phyloP scores from a whole-genome alignment of 2,888 invertebrate species.

The Itoplectis maculator region DNA sequence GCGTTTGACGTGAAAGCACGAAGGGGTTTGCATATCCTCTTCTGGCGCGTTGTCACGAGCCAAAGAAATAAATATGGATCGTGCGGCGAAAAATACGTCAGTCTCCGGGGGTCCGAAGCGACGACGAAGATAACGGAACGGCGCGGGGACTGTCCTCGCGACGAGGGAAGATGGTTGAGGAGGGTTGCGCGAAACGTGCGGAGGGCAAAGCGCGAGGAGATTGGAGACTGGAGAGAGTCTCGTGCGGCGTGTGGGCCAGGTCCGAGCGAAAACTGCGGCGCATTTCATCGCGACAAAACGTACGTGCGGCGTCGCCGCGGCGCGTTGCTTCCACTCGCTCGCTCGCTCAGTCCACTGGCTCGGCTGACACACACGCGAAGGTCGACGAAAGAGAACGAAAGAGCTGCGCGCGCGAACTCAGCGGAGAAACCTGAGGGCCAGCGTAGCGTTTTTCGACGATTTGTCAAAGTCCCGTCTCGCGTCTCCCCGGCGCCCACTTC shows the following conservation, averaged over 20 bases:
- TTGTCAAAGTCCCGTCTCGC: constrained; percentile 80
- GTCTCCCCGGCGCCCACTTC: constrained; percentile 31
- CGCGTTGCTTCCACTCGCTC: constrained; percentile 46
- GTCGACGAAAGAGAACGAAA: constrained; percentile 16
- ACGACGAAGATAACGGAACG: constrained; percentile 50
- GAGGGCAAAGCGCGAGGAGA: constrained; percentile 27
- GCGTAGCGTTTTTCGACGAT: constrained; percentile 77
- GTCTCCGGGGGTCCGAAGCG: constrained; percentile 57
- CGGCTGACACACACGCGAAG: constrained; percentile 39
- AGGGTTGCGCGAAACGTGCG: constrained; percentile 52
- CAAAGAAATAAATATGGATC: constrained; percentile 73
- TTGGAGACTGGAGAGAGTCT: constrained; percentile 49
- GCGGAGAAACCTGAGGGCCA: constrained; percentile 43
- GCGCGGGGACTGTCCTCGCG: constrained; percentile 56
- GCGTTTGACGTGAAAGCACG: constrained; percentile 41
- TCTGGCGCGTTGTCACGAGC: not conserved
- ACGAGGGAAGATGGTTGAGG: constrained; percentile 64
- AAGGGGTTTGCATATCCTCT: constrained; percentile 18
- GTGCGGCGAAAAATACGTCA: constrained; percentile 73
- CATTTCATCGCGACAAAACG: constrained; percentile 52
- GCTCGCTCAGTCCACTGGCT: constrained; percentile 8
- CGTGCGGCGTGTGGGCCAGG: constrained; percentile 5
- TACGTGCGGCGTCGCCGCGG: constrained; percentile 46
- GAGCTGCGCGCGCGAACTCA: constrained; percentile 4
- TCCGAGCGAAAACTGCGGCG: constrained; percentile 42